Evolutionary conservation across 2,113 vertebrate species (phyloP), one percentile per base, ranked within the genome.

Genomic region (Platysternon megacephalum): DNA sequence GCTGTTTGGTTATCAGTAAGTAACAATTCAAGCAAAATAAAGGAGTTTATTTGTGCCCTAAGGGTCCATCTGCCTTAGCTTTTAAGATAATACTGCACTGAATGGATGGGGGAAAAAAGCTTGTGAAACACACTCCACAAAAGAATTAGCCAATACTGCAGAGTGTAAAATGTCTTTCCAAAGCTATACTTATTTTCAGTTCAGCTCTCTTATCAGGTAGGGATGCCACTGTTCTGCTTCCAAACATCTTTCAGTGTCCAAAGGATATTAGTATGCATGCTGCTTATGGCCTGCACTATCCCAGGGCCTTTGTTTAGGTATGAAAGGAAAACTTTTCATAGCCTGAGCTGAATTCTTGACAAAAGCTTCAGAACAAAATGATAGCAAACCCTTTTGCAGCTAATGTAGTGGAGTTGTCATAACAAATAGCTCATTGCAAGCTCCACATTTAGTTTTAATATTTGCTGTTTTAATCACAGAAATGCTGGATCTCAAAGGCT

Each of bases 11-110:
- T 86, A 93, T 89, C 83, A 58, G 85, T 88, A 94, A 93, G 86
- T 84, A 95, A 92, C 48, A 87, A 95, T 80, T 19, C 84, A 65
- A 84, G 85, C 80, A 87, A 91, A 95, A 55, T 74, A 55, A 94
- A 95, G 88, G 55, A 88, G 12, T 28, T 44, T 46, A 78, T 16
- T 83, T 35, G 53, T 94, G 88, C 84, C 95, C 56, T 88, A 39
- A 51, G 79, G 91, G 72, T 79, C 28, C 44, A 53, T 82, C 82
- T 92, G 91, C 72, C 58, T 84, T 32, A 48, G 82, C 86, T 93
- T 80, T 90, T 94, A 91, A 93, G 79, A 82, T 9, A 85, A 29
- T 6, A 1, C 35, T 52, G 24, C 90, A 72, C 61, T 84, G 52
- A 56, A 90, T 91, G 80, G 78, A 8, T 39, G n/a, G 88, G 68